These are phyloP conservation scores for Labrus mixtus DNA, from an alignment of 2,113 vertebrate genomes.

Conservation along the genomic window DNA sequence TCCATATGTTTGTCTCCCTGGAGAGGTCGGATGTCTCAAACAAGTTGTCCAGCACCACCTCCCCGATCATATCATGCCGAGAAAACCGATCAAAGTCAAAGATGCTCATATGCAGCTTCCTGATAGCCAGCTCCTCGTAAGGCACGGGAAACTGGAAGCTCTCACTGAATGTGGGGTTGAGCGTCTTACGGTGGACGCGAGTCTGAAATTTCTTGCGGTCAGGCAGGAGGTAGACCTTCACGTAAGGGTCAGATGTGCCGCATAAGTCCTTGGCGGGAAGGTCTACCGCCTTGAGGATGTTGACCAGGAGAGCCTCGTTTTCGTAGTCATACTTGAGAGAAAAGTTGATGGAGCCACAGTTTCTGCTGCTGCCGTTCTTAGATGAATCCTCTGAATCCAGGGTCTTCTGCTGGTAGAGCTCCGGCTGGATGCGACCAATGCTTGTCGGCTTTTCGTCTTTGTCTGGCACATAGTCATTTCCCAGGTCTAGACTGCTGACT, in stretches of 20 bases:
- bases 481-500: slow-evolving; percentile 90
- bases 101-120: slow-evolving; percentile 96
- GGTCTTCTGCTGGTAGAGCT: slow-evolving; percentile 93
- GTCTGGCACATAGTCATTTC: slow-evolving; percentile 84
- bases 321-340: slow-evolving; percentile 97
- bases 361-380: slow-evolving; percentile 87
- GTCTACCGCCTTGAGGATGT: slow-evolving; percentile 93
- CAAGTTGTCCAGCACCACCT: slow-evolving; percentile 97
- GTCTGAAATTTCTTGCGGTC: slow-evolving; percentile 99
- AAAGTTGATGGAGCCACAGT: slow-evolving; percentile 96
- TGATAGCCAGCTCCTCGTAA: slow-evolving; percentile 90
- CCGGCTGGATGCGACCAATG: slow-evolving; percentile 94
- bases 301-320: slow-evolving; percentile 91
- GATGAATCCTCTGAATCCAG: slow-evolving; percentile 90
- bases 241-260: slow-evolving; percentile 97
- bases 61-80: slow-evolving; percentile 98
- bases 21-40: slow-evolving; percentile 96
- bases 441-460: slow-evolving; percentile 90
- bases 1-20: slow-evolving; percentile 95
- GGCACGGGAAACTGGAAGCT: slow-evolving; percentile 96
- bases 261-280: slow-evolving; percentile 98
- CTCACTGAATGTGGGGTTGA: slow-evolving; percentile 95
- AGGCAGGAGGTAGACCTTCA: slow-evolving; percentile 97
- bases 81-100: slow-evolving; percentile 99
- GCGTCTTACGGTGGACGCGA: slow-evolving; percentile 96